Base-by-base conservation (phyloP, 2,797 vertebrate species). In the Platyrinchus mystaceus region DNA sequence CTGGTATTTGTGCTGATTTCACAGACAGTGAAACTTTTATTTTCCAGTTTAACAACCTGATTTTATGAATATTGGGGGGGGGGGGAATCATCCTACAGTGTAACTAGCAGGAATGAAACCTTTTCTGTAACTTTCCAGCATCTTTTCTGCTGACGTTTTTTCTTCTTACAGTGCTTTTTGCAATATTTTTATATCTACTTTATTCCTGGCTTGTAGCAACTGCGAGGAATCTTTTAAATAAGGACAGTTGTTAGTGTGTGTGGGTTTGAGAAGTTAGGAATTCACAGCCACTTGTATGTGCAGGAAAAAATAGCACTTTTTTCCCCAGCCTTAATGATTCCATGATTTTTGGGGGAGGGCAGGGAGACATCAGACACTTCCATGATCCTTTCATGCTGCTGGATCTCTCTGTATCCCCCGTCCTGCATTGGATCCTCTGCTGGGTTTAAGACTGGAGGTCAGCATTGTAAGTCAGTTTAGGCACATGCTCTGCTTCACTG, bases 191-290 rank as follows among this genome's bases (percentile, higher is more conserved):
- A 3, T 28, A 43, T 67, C 34, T 43, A 0, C 46, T 82, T 92
- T 58, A 46, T 90, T 76, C 26, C 37, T 79, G 63, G 43, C 67
- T 90, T 83, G 27, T 52, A 82, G 70, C 43, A 89, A 79, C 84
- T 67, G 41, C 66, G 41, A 49, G 24, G 59, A 90, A 17, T 58
- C 47, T 60, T 90, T 90, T 71, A 81, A 86, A 67, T 47, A 59
- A 88, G 80, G 55, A 47, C 32, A 75, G 36, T 79, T 81, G 34
- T 68, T 92, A 20, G 39, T 46, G 34, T 34, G 39, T 8, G 55
- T 14, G 75, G 41, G 39, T 39, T 81, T 84, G 69, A 79, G 68
- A 49, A 76, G 36, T 81, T 94, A 59, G 3, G 74, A 66, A 81
- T 86, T 75, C 55, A 36, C 73, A 85, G 52, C 30, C n/a, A 43